These are phyloP conservation scores for Amblyraja radiata DNA, from an alignment of 2,797 vertebrate genomes.

Conservation along the genomic window DNA sequence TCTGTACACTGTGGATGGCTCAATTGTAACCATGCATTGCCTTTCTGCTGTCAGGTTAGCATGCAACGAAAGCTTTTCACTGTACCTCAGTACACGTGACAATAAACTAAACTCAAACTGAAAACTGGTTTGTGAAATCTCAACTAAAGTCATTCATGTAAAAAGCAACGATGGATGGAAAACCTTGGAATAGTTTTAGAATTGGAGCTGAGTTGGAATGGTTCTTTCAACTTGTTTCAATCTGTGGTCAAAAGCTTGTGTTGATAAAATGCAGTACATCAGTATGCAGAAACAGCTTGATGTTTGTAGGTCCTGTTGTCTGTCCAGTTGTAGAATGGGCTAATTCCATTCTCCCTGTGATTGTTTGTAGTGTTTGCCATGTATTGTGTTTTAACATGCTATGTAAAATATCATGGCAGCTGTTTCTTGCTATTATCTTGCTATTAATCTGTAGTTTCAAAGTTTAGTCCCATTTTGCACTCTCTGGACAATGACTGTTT, in stretches of 20 bases:
- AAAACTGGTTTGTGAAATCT: not conserved
- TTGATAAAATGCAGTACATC: no score
- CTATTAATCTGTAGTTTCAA: not conserved
- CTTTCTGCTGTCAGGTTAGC: no score
- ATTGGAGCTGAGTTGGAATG: not conserved
- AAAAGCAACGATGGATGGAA: not conserved
- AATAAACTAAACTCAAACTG: no score
- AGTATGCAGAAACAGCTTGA: no score
- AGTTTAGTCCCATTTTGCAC: not conserved
- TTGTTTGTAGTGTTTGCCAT: not conserved
- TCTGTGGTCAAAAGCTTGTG: not conserved
- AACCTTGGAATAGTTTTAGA: not conserved
- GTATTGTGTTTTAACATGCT: not conserved
- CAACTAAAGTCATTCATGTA: not conserved
- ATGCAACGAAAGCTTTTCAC: no score
- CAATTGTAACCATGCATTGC: no score
- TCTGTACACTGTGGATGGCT: no score
- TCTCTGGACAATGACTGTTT: not conserved
- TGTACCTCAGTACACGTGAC: no score
- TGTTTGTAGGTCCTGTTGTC: not conserved
- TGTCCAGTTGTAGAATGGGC: no score
- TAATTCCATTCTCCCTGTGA: not conserved
- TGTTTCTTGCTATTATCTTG: not conserved
- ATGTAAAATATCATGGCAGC: not conserved
- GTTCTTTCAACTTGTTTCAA: not conserved